Percentiles rank a stretch among this genome's conserved stretches.
Conservation (phyloP, 2,888 invertebrate species). For the Chrysolina oricalcia region DNA sequence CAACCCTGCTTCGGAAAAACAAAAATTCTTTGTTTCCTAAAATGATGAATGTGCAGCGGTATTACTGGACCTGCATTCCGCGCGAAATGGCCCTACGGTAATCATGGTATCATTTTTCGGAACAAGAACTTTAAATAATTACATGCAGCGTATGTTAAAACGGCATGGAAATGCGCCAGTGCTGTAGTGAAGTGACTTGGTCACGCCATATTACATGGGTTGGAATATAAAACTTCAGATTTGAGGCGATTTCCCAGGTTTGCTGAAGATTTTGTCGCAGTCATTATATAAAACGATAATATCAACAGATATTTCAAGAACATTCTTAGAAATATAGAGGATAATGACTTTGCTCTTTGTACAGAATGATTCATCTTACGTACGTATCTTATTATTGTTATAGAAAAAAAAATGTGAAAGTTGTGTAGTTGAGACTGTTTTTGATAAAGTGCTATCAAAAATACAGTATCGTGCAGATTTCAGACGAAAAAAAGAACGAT, state of each 20-base stretch:
- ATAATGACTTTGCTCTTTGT: no score
- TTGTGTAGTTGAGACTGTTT: no score
- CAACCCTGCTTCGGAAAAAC: slow-evolving; percentile 26
- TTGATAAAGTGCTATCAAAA: no score
- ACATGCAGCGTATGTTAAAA: slow-evolving; percentile 28
- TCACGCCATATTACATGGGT: not conserved
- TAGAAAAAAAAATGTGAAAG: no score
- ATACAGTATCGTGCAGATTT: no score
- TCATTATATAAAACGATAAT: no score
- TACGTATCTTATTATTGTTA: no score
- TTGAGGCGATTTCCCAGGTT: not conserved
- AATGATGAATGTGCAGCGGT: slow-evolving; percentile 20
- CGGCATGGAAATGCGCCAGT: not conserved
- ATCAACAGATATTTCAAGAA: no score
- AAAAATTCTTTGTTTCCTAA: slow-evolving; percentile 26
- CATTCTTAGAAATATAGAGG: no score
- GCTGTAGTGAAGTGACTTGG: slow-evolving; percentile 1
- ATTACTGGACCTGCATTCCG: slow-evolving; percentile 14
- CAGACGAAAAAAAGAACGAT: no score
- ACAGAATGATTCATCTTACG: no score
- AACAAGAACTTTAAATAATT: slow-evolving; percentile 6
- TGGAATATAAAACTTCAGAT: not conserved
- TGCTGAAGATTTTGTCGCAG: not conserved
- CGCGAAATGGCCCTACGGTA: slow-evolving; percentile 15
- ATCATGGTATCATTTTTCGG: slow-evolving; percentile 21